Evolutionary conservation across 2,797 vertebrate genomes (phyloP).

Genomic region (Clarias laeviceps): DNA sequence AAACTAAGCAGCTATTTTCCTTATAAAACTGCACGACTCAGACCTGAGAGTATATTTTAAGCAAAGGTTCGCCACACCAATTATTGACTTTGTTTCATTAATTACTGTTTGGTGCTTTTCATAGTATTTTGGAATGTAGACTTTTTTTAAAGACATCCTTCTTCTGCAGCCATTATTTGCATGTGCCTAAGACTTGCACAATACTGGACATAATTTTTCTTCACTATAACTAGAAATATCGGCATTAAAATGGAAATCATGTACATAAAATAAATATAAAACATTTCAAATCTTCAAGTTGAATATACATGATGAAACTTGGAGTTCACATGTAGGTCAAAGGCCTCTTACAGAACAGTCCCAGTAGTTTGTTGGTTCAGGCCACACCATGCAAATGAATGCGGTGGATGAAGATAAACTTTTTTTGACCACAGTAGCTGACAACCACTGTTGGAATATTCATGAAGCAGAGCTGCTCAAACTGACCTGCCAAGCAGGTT

Average conservation of each 20-base stretch:
- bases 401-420: not conserved
- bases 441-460: not conserved
- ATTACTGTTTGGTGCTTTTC: too few relatives aligned
- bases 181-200: too few relatives aligned
- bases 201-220: not conserved
- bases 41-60: too few relatives aligned
- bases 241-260: not conserved
- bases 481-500: not conserved
- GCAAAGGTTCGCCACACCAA: too few relatives aligned
- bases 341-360: not conserved
- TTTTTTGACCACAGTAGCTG: not conserved
- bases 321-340: constrained; percentile 1
- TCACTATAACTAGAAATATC: not conserved
- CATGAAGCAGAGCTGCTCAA: not conserved
- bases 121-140: too few relatives aligned
- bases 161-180: too few relatives aligned
- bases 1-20: too few relatives aligned
- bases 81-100: too few relatives aligned
- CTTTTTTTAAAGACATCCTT: too few relatives aligned
- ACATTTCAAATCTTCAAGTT: not conserved
- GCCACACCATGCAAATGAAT: constrained; percentile 23
- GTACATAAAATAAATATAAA: not conserved
- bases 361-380: not conserved
- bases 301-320: not conserved
- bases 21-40: too few relatives aligned